Conservation (phyloP, 2,888 invertebrate species). For the Nephrotoma flavescens region DNA sequence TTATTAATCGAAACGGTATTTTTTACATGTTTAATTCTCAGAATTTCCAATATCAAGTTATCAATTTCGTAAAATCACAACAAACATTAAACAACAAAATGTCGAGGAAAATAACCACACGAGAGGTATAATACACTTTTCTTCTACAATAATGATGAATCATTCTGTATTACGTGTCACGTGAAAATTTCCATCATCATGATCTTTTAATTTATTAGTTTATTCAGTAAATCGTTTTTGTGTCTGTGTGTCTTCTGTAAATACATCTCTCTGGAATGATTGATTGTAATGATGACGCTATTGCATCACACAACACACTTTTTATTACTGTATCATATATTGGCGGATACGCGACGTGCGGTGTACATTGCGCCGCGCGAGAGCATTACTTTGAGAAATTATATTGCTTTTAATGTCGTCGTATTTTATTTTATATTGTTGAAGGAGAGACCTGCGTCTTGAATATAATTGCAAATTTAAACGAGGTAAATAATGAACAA, state of each 20-base stretch:
- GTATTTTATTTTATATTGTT: neutral
- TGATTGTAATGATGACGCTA: neutral
- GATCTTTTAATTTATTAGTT: neutral
- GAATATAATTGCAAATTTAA: neutral
- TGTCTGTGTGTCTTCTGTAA: neutral
- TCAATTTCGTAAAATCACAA: neutral
- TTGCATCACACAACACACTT: neutral
- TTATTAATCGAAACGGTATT: too few species aligned
- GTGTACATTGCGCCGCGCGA: neutral
- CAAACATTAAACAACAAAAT: neutral
- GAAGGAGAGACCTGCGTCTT: neutral
- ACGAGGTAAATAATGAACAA: neutral
- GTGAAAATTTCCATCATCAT: neutral
- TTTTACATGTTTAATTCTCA: too few species aligned
- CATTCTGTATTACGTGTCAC: neutral
- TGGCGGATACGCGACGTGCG: neutral
- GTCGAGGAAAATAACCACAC: neutral
- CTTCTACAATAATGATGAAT: neutral
- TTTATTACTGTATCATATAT: neutral
- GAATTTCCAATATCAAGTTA: neutral
- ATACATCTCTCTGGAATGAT: neutral
- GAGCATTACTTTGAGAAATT: neutral
- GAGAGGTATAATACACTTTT: neutral
- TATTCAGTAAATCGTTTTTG: neutral
- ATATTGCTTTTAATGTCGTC: neutral